phyloP scores from a whole-genome alignment of 2,113 vertebrate species.

The Leuciscus idus region DNA sequence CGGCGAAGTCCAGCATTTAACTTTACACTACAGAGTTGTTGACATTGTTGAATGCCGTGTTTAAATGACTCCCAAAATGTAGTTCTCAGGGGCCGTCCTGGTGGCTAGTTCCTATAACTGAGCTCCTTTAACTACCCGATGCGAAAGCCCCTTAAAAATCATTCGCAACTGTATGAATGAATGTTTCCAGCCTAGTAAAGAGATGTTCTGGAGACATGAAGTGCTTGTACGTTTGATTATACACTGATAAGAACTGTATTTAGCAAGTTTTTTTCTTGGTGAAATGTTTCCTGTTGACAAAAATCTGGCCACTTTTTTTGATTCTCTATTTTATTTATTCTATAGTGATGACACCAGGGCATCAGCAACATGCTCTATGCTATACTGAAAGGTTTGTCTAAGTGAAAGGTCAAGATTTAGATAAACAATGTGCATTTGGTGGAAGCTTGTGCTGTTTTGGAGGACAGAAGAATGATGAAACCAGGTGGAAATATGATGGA shows the following conservation, averaged over 20 bases:
- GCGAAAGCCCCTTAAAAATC: too few relatives aligned
- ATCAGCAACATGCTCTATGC: not conserved
- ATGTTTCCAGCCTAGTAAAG: not conserved
- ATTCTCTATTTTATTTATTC: not conserved
- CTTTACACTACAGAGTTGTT: too few relatives aligned
- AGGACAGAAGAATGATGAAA: not conserved
- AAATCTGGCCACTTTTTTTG: not conserved
- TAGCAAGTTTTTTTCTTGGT: not conserved
- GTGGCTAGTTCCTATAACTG: too few relatives aligned
- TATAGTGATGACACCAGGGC: not conserved
- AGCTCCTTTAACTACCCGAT: too few relatives aligned
- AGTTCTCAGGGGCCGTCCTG: too few relatives aligned
- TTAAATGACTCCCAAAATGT: too few relatives aligned
- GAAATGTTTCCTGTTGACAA: not conserved
- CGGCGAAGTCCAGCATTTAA: too few relatives aligned
- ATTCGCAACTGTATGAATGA: not conserved
- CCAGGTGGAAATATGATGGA: slow-evolving; percentile 6
- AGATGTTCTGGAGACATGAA: not conserved
- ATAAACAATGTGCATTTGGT: not conserved
- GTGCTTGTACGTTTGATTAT: not conserved
- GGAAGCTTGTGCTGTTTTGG: not conserved
- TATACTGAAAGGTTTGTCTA: slow-evolving; percentile 9
- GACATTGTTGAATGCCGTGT: too few relatives aligned
- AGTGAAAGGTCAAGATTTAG: slow-evolving; percentile 28
- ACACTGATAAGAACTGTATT: too few relatives aligned